Evolutionary conservation across 2,888 invertebrate genomes (phyloP).

Genomic region (Toxonevra muliebris): DNA sequence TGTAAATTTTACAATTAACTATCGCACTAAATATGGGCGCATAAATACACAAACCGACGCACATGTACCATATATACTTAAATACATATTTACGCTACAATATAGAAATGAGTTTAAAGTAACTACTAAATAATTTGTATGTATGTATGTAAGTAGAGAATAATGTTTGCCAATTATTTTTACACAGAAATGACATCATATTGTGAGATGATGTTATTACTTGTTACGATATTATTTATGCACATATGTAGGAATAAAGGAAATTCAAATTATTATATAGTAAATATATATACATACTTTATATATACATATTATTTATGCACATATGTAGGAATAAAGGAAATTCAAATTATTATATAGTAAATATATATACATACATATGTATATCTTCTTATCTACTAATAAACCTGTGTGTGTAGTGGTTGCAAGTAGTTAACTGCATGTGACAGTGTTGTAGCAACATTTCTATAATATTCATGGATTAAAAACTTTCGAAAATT

Average conservation of each 20-base stretch:
- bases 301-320: too few relatives aligned
- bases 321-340: background rate
- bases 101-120: background rate
- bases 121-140: too few relatives aligned
- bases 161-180: conserved; percentile 37
- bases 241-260: background rate
- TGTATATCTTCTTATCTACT: too few relatives aligned
- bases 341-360: too few relatives aligned
- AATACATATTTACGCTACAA: background rate
- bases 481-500: too few relatives aligned
- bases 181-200: conserved; percentile 29
- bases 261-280: too few relatives aligned
- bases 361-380: too few relatives aligned
- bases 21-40: conserved; percentile 28
- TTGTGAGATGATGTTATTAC: conserved; percentile 15
- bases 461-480: too few relatives aligned
- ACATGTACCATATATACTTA: conserved; percentile 17
- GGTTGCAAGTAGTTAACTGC: too few relatives aligned
- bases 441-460: too few relatives aligned
- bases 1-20: conserved; percentile 53
- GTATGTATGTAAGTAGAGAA: background rate
- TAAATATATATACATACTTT: too few relatives aligned
- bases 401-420: too few relatives aligned
- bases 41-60: conserved; percentile 15
- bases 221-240: conserved; percentile 5